These are phyloP conservation scores for Metallyticus violacea DNA, from an alignment of 2,888 invertebrate species.

Conservation along the genomic window DNA sequence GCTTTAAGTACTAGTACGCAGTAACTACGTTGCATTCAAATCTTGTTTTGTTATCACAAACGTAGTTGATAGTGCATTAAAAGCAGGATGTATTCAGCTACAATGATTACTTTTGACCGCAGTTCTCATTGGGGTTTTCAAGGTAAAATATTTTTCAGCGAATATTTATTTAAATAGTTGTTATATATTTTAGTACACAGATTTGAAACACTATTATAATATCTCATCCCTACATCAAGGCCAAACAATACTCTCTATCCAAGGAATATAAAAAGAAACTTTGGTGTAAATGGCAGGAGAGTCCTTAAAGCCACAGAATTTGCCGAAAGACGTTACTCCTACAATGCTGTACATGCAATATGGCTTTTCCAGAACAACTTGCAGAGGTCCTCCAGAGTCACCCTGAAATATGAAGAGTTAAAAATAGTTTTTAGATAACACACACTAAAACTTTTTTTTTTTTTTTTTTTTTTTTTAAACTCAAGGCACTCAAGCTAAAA, in stretches of 20 bases:
- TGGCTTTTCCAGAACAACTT: conserved; percentile 25
- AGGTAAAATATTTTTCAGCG: no score
- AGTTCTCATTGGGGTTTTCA: no score
- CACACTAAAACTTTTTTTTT: no score
- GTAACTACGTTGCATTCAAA: no score
- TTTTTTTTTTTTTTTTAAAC: no score
- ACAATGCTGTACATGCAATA: conserved; percentile 47
- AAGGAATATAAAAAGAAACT: conserved; percentile 45
- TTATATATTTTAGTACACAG: neutral
- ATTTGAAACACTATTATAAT: neutral
- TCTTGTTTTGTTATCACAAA: no score
- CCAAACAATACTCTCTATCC: conserved; percentile 49
- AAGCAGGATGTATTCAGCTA: no score
- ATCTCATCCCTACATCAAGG: neutral
- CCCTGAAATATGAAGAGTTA: conserved; percentile 43
- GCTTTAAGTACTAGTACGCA: no score
- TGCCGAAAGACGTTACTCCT: conserved; percentile 49
- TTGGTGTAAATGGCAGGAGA: conserved; percentile 48
- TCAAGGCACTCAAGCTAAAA: no score
- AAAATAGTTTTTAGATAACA: no score
- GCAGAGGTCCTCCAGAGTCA: conserved; percentile 51
- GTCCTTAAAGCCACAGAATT: conserved; percentile 46
- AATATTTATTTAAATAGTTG: neutral
- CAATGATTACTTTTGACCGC: no score
- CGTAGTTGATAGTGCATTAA: no score